Evolutionary conservation across 1,140 invertebrate species (phyloP), one percentile per base, ranked within the genome.

Genomic region (Oncopodura yosiiana): DNA sequence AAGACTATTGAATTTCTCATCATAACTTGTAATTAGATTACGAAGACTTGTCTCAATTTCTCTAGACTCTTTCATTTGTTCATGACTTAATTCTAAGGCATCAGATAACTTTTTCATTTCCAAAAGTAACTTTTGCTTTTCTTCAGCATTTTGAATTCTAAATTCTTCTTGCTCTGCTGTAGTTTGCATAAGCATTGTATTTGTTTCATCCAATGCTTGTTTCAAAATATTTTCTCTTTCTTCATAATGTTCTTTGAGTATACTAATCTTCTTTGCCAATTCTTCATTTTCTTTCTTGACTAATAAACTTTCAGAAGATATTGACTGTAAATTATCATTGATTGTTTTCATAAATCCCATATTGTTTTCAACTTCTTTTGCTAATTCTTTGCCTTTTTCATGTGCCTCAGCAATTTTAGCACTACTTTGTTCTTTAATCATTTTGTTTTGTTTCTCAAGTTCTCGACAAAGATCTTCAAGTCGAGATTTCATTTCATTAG

Each of bases 281-380:
- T 64, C 55, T 29, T 58, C 58, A 37, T 64, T 64, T 41, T 64
- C 62, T 26, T 55, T 54, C 27, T 43, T 43, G 24, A 58, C 56
- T 44, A 53, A 34, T 24, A 48, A 24, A 26, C 49, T 58, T 43
- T 58, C 56, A 4, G 51, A 34, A 21, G 51, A 54, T 14, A 59
- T 54, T 4, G 58, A 51, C 24, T 56, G 53, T 18, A 64, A 48
- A 36, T 61, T 64, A 29, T 64, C 58, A 43, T 64, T 61, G 24
- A 64, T 64, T 36, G 51, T 61, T 39, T 64, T 64, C 56, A 64
- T 64, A 29, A 64, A 64, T 24, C 62, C 62, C 62, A 64, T 61
- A 34, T 64, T 64, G 34, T 53, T 61, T 32, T 64, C 56, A 30
- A 64, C 62, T 41, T 64, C 62, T 12, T 39, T 44, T n/a, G 62